phyloP scores from a whole-genome alignment of 2,113 vertebrate genomes.

The Monopterus albus region DNA sequence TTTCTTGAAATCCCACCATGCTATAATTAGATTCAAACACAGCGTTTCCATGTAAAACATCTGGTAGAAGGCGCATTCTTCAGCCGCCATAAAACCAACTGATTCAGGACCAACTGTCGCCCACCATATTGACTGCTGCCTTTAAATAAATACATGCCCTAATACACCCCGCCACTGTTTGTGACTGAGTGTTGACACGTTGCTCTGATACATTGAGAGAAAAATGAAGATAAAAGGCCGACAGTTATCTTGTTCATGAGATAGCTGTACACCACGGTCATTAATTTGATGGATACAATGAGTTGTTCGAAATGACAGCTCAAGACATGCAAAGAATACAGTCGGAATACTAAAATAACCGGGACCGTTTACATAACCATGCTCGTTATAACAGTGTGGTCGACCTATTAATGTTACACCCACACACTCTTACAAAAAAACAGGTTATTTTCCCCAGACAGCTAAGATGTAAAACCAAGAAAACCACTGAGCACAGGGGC shows the following conservation, averaged over 20 bases:
- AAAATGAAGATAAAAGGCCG: not conserved
- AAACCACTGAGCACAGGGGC: conserved; percentile 8
- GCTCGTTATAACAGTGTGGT: conserved; percentile 40
- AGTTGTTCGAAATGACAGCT: conserved; percentile 35
- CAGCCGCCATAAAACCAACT: conserved; percentile 68
- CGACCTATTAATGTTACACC: conserved; percentile 17
- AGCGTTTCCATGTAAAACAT: conserved; percentile 74
- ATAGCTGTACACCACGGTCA: not conserved
- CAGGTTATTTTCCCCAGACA: not conserved
- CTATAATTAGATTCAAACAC: conserved; percentile 78
- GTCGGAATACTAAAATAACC: conserved; percentile 57
- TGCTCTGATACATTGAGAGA: conserved; percentile 18
- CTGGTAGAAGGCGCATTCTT: conserved; percentile 73
- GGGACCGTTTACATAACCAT: conserved; percentile 47
- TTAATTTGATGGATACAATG: conserved; percentile 7
- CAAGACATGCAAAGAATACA: conserved; percentile 28
- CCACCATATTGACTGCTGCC: conserved; percentile 19
- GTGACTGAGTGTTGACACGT: conserved; percentile 29
- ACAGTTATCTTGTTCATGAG: not conserved
- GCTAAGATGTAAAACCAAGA: conserved; percentile 17
- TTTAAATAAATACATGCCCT: conserved; percentile 49
- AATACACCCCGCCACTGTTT: conserved; percentile 11
- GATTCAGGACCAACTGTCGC: conserved; percentile 47
- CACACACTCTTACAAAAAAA: conserved; percentile 4
- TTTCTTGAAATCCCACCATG: conserved; percentile 48